Percentiles rank a stretch among this genome's conserved stretches.
phyloP scores from a whole-genome alignment of 1,140 invertebrate genomes.

The Sarcophaga peregrina region DNA sequence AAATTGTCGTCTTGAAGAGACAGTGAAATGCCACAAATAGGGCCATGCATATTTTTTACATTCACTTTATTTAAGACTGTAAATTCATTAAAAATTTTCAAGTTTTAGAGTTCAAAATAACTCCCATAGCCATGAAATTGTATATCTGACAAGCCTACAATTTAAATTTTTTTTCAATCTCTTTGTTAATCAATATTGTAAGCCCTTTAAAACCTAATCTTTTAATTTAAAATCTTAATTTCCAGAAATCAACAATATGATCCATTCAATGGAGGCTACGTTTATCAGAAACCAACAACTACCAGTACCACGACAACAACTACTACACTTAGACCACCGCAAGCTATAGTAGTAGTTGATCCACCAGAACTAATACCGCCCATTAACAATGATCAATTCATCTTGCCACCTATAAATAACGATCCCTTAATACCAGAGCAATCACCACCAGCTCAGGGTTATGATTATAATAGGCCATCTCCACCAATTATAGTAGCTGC shows the following conservation, averaged over 20 bases:
- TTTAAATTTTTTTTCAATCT: neutral
- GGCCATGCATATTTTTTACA: too few relatives aligned
- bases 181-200: too few relatives aligned
- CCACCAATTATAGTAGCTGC: constrained; percentile 42
- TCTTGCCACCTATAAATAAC: constrained; percentile 11
- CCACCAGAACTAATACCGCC: constrained; percentile 45
- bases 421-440: constrained; percentile 13
- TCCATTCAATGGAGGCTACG: constrained; percentile 46
- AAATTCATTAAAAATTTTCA: too few relatives aligned
- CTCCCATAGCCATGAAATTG: too few relatives aligned
- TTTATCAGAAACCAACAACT: constrained; percentile 41
- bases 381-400: neutral
- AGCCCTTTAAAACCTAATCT: too few relatives aligned
- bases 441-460: constrained; percentile 46
- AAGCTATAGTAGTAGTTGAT: constrained; percentile 54
- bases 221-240: neutral
- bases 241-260: constrained; percentile 1
- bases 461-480: constrained; percentile 53
- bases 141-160: neutral
- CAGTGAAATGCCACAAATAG: too few relatives aligned
- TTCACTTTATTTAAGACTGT: too few relatives aligned
- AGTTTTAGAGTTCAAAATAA: too few relatives aligned
- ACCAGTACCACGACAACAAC: constrained; percentile 44
- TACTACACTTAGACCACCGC: constrained; percentile 44
- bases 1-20: too few relatives aligned